phyloP scores from a whole-genome alignment of 2,888 invertebrate genomes.

The Ecliptopera silaceata region DNA sequence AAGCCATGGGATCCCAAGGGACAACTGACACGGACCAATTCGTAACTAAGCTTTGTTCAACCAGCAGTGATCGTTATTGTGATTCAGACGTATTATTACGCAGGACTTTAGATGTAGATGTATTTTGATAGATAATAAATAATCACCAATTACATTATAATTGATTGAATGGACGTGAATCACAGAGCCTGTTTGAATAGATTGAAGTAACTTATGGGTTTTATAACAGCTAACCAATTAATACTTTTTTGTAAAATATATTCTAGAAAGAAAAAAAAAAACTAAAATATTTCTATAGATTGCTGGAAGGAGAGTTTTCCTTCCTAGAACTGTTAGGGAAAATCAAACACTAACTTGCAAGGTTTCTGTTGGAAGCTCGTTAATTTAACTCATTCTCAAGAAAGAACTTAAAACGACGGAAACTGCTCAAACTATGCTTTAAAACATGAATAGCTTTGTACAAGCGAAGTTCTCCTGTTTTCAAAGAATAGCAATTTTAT shows the following conservation, averaged over 20 bases:
- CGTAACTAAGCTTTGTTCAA: not conserved
- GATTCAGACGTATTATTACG: too few species aligned
- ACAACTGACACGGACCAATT: not conserved
- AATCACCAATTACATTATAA: too few species aligned
- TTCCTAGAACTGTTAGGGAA: not conserved
- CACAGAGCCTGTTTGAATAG: too few species aligned
- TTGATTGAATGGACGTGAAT: too few species aligned
- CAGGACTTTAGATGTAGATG: too few species aligned
- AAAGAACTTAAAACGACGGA: constrained; percentile 7
- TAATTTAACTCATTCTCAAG: constrained; percentile 6
- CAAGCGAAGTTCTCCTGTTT: not conserved
- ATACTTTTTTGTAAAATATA: too few species aligned
- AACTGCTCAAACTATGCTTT: not conserved
- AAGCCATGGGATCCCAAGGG: constrained; percentile 11
- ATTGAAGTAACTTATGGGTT: too few species aligned
- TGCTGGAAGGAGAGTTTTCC: not conserved
- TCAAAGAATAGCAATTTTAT: not conserved
- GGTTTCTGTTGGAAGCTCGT: constrained; percentile 3
- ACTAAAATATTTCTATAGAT: not conserved
- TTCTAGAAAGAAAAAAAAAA: not conserved
- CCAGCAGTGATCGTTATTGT: not conserved
- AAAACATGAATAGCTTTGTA: constrained; percentile 8
- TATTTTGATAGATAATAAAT: too few species aligned
- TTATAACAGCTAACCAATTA: too few species aligned
- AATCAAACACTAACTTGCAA: not conserved